Base-by-base conservation (phyloP, 2,797 vertebrate genomes). In the Acrossocheilus wenchowensis region DNA sequence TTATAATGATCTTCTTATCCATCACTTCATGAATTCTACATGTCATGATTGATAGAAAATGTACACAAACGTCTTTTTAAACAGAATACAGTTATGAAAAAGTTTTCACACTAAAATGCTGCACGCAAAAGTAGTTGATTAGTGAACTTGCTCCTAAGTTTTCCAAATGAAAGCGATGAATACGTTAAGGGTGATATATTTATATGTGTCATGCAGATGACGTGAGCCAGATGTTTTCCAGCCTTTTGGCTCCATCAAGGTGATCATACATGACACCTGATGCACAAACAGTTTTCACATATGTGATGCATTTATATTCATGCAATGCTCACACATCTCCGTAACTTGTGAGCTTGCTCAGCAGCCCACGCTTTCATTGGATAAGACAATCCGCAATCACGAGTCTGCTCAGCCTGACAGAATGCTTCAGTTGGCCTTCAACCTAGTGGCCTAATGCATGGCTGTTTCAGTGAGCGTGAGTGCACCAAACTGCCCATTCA, bases 401-500 rank as follows among this genome's bases (percentile, higher is more conserved):
- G 36, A 34, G 48, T 82, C 54, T 77, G 45, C 68, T 86, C 68
- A 69, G 60, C 30, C 7, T n/a, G 19, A 85, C 12, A 4, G 11
- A 52, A 68, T 78, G 52, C 82, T 21, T 82, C 82, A 84, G 71
- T 64, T 48, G 72, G 74, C 78, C 50, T 11, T 74, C 57, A 23
- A 26, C 77, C 26, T 8, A 69, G 52, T 64, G 54, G 34, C 71
- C 45, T 34, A 45, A 17, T 23, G 23, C 57, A 57, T 72, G 57
- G 74, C 43, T 26, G 83, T 41, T 68, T 75, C 60, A n/a, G 41
- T 30, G 5, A 78, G 74, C 12, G 6, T 75, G 48, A 43, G 14
- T 17, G 69, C 78, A 72, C 36, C 84, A 52, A 66, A 81, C 79
- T 82, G 36, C 54, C 75, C 83, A 62, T 90, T 87, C 68, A 78